Base-by-base conservation (phyloP, 2,888 invertebrate species). In the Phortica okadai region DNA sequence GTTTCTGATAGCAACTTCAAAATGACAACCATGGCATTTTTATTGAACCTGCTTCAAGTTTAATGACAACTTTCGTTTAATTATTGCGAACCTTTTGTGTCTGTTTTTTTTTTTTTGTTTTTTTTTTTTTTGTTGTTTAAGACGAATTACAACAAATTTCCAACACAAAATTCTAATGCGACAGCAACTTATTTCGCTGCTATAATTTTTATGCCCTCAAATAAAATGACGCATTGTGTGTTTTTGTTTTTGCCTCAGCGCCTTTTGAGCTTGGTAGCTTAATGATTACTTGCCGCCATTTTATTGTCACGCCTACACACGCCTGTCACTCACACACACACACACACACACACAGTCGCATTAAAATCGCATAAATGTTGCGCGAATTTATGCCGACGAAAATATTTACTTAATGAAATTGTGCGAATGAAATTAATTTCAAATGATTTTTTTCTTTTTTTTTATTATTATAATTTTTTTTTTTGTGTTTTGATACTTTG, bases 341-440 rank as follows among this genome's bases (percentile, higher is more conserved):
- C 33, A 33, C 33, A 33, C 33, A 33, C 33, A 33, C 33, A 33
- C 33, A 33, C 33, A 33, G 50, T 10, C 45, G 69, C 69, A 69
- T 69, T 69, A 69, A 69, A 69, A 45, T 69, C 69, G 69, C 69
- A 69, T 69, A 69, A 69, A 44, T 69, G 41, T 69, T 45, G 69
- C 69, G 45, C 45, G 45, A 69, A 44, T 69, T 69, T 69, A 14
- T 45, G 50, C 44, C 41, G 79, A 81, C 80, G 82, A 85, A 85
- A 85, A 85, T 85, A 85, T 85, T 85, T 85, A 82, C 85, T 87
- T 87, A 85, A 85, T 87, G 84, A 85, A 85, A 85, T 85, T 85
- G 87, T 85, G 84, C 80, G 84, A 85, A 83, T 87, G 87, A 85
- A 85, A 85, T 85, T 85, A 85, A 85, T 84, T 85, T 85, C 82